Evolutionary conservation across 2,113 vertebrate species (phyloP).

Genomic region (Hoplias malabaricus): DNA sequence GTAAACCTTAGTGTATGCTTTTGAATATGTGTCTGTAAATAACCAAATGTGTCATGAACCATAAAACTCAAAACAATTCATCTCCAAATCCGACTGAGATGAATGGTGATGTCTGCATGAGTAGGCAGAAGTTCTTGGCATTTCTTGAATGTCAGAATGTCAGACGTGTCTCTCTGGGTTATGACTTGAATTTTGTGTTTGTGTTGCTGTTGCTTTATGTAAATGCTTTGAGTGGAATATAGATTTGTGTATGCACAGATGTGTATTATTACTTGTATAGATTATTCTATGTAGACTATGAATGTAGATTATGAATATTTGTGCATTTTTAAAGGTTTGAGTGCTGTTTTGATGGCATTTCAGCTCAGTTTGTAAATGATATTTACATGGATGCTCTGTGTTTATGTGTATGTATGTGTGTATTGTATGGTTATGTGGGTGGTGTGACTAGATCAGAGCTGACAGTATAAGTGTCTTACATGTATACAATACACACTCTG

Average conservation of each 20-base stretch:
- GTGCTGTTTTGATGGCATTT: too few species aligned
- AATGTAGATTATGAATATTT: too few species aligned
- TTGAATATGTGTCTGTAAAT: background rate
- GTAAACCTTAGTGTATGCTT: background rate
- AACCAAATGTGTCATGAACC: background rate
- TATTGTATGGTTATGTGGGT: background rate
- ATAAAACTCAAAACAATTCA: background rate
- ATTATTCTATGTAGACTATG: too few species aligned
- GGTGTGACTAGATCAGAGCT: background rate
- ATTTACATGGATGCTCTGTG: background rate
- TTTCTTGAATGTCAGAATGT: constrained; percentile 17
- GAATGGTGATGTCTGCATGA: background rate
- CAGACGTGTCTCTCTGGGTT: background rate
- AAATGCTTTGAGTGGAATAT: background rate
- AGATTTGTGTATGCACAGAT: background rate
- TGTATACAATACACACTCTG: too few species aligned
- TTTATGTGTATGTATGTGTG: background rate
- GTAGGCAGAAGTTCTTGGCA: constrained; percentile 7
- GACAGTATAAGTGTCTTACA: background rate
- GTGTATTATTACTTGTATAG: background rate
- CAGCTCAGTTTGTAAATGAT: background rate
- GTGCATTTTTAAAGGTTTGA: background rate
- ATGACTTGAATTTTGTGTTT: background rate
- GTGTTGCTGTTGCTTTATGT: background rate
- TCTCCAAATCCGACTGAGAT: background rate